A percentile compares a stretch with the other conserved stretches of the same genome.
Evolutionary conservation across 2,113 vertebrate species (phyloP).

Genomic region (Tachysurus vachellii): DNA sequence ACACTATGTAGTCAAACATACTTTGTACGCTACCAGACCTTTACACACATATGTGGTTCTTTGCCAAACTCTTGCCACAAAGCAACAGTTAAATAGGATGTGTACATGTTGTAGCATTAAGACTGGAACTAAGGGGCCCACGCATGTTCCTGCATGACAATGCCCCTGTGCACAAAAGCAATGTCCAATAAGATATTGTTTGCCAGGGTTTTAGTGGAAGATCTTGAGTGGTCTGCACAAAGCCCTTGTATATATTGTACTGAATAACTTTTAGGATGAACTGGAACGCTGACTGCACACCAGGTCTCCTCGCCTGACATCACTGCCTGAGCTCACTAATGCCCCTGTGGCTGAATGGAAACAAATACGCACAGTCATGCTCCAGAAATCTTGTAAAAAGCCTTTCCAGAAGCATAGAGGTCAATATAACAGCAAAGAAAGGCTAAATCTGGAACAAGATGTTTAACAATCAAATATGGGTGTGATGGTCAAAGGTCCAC

Average conservation of each 20-base stretch:
- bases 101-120: not conserved
- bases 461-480: not conserved
- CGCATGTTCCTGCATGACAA: not conserved
- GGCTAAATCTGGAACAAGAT: not conserved
- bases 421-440: not conserved
- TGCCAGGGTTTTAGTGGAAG: not conserved
- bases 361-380: not conserved
- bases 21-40: too few relatives aligned
- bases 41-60: too few relatives aligned
- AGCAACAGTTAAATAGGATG: too few relatives aligned
- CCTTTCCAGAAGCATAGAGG: not conserved
- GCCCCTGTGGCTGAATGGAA: not conserved
- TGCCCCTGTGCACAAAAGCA: not conserved
- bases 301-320: not conserved
- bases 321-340: not conserved
- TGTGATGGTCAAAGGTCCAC: not conserved
- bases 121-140: not conserved
- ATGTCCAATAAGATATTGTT: not conserved
- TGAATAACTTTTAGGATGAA: not conserved
- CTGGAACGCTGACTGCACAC: not conserved
- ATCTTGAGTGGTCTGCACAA: not conserved
- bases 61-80: too few relatives aligned
- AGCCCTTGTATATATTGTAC: not conserved
- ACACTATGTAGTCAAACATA: too few relatives aligned
- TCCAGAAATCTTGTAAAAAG: not conserved